Evolutionary conservation across 2,113 vertebrate genomes (phyloP), one percentile per base, ranked within the genome.

Genomic region (Polypterus senegalus): DNA sequence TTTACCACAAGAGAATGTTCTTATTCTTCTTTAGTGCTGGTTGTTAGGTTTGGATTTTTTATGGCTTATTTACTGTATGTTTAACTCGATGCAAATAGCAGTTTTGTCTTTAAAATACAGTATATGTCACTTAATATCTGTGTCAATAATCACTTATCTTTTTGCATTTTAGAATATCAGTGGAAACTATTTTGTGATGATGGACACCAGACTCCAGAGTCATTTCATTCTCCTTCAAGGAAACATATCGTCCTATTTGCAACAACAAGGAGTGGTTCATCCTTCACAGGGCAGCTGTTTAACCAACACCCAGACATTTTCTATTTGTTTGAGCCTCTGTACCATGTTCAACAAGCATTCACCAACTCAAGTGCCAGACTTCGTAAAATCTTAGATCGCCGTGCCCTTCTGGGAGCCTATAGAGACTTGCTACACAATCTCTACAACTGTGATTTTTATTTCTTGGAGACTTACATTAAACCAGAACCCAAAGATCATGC

Each of bases 271-370:
- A 88, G 86, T 3, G 86, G 88, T 47, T 90, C 87, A 4, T 90
- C 87, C 56, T 90, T 90, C 72, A 81, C 85, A 0, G 88, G 87
- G 3, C 86, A 89, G 67, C 75, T 90, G 52, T 80, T 90, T 66
- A 90, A 90, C 74, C 87, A 88, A 64, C 81, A 90, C 74, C 77
- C 83, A 0, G 76, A 66, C 11, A 67, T 88, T 54, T 90, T 89
- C 67, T 89, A 89, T 3, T 66, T 88, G 55, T 89, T 80, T 48
- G 88, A 89, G 69, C 88, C 88, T 4, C 86, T 89, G 61, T 89
- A 87, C 66, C 86, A 87, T 7, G 81, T 85, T 48, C 82, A 88
- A 63, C 77, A 82, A 57, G 77, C 78, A 52, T 85, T 89, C 69
- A 82, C 75, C 54, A 85, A 87, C 66, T 80, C 79, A 60, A 87